Evolutionary conservation across 2,113 vertebrate species (phyloP).

Genomic region (Cololabis saira): DNA sequence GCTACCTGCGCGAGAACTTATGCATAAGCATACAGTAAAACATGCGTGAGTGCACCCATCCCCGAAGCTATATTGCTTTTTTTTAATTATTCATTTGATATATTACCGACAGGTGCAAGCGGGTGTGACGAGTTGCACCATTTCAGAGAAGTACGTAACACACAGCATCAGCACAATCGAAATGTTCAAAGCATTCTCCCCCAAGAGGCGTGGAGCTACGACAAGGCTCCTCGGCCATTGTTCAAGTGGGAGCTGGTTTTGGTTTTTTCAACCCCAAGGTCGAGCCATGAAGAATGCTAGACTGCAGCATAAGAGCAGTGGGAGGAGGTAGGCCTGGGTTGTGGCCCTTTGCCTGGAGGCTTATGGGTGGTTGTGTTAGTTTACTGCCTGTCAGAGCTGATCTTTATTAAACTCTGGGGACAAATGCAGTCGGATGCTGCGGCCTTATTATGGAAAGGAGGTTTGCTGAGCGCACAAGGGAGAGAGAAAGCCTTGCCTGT

Average conservation of each 20-base stretch:
- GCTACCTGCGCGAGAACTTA: slow-evolving; percentile 34
- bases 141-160: slow-evolving; percentile 34
- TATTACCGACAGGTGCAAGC: slow-evolving; percentile 71
- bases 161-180: slow-evolving; percentile 36
- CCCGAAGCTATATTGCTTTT: slow-evolving; percentile 56
- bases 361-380: slow-evolving; percentile 75
- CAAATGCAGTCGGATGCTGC: slow-evolving; percentile 75
- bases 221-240: slow-evolving; percentile 50
- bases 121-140: slow-evolving; percentile 54
- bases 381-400: slow-evolving; percentile 78
- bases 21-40: slow-evolving; percentile 30
- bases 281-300: slow-evolving; percentile 13
- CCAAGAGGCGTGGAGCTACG: slow-evolving; percentile 25
- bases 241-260: slow-evolving; percentile 55
- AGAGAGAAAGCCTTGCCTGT: slow-evolving; percentile 54
- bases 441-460: slow-evolving; percentile 79
- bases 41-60: slow-evolving; percentile 37
- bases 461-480: slow-evolving; percentile 43
- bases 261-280: slow-evolving; percentile 41
- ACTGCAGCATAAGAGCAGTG: slow-evolving; percentile 39
- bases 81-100: slow-evolving; percentile 67
- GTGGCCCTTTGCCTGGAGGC: slow-evolving; percentile 72
- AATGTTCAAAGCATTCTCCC: slow-evolving; percentile 49
- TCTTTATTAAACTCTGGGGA: slow-evolving; percentile 85
- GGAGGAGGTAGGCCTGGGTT: slow-evolving; percentile 57